Evolutionary conservation across 2,113 vertebrate species (phyloP).

Genomic region (Dolichallabes microphthalmus): DNA sequence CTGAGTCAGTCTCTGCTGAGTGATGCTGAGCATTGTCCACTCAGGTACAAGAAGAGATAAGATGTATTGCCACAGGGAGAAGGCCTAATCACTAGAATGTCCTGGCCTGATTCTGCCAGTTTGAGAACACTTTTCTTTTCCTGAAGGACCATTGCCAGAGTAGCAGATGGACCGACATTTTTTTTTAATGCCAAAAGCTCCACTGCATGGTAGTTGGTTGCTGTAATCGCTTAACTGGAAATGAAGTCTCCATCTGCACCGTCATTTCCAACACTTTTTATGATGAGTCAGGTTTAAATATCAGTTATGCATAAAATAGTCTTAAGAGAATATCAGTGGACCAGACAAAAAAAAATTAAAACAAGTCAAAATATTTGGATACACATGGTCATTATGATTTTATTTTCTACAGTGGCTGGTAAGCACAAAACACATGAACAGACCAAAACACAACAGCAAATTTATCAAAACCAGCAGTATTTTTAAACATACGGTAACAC

Average conservation of each 20-base stretch:
- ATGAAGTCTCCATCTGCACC: conserved; percentile 11
- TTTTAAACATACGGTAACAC: not conserved
- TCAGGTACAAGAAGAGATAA: conserved; percentile 19
- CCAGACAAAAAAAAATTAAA: not conserved
- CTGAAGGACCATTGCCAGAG: conserved; percentile 13
- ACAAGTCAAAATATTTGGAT: not conserved
- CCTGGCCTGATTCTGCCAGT: conserved; percentile 21
- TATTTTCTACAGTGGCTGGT: not conserved
- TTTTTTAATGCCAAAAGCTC: conserved; percentile 28
- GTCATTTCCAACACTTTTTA: not conserved
- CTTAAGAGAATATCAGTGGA: not conserved
- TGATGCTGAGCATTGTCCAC: not conserved
- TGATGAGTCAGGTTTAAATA: not conserved
- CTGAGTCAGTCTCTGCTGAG: conserved; percentile 13
- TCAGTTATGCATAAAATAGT: not conserved
- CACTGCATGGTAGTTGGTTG: conserved; percentile 19
- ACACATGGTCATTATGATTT: not conserved
- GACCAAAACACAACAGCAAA: not conserved
- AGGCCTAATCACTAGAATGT: conserved; percentile 11
- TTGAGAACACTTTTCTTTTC: conserved; percentile 13
- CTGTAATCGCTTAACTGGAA: conserved; percentile 20
- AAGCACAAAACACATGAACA: not conserved
- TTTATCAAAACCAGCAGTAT: not conserved
- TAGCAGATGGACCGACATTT: conserved; percentile 41
- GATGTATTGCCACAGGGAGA: conserved; percentile 9